Conservation (phyloP, 2,797 vertebrate species). For the Nyctalus aviator region DNA sequence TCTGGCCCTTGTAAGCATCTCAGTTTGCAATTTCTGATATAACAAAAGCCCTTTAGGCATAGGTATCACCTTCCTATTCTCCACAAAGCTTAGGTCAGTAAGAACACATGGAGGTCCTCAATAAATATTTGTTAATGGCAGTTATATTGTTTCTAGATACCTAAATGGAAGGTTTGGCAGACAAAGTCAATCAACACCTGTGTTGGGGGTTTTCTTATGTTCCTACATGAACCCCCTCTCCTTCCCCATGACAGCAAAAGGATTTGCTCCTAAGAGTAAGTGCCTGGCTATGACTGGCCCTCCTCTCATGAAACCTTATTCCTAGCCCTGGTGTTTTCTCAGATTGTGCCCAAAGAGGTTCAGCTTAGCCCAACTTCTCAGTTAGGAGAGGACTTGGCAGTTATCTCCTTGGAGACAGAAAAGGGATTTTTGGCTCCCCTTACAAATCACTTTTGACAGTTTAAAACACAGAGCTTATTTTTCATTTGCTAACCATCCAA, state of each 20-base stretch:
- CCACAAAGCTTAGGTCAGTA: background rate
- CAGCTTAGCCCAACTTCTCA: background rate
- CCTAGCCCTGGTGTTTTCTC: background rate
- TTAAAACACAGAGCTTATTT: constrained; percentile 33
- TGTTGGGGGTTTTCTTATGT: background rate
- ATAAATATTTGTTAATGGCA: background rate
- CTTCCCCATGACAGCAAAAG: background rate
- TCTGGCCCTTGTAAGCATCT: background rate
- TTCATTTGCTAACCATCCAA: background rate
- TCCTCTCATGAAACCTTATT: background rate
- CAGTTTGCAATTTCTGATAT: background rate
- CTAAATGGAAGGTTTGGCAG: background rate
- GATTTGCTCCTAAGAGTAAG: background rate
- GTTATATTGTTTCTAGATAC: background rate
- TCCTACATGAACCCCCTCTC: background rate
- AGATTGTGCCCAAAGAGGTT: background rate
- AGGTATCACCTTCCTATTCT: background rate
- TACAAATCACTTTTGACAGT: constrained; percentile 17
- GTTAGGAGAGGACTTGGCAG: constrained; percentile 28
- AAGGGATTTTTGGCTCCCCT: background rate
- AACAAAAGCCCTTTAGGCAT: background rate
- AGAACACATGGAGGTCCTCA: background rate
- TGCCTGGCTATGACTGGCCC: background rate
- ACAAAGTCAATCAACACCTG: background rate
- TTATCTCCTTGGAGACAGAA: background rate